A percentile compares a stretch with the other conserved stretches of the same genome.
These are phyloP conservation scores for Nannospalax galili DNA, from an alignment of 2,113 vertebrate genomes.

Conservation along the genomic window DNA sequence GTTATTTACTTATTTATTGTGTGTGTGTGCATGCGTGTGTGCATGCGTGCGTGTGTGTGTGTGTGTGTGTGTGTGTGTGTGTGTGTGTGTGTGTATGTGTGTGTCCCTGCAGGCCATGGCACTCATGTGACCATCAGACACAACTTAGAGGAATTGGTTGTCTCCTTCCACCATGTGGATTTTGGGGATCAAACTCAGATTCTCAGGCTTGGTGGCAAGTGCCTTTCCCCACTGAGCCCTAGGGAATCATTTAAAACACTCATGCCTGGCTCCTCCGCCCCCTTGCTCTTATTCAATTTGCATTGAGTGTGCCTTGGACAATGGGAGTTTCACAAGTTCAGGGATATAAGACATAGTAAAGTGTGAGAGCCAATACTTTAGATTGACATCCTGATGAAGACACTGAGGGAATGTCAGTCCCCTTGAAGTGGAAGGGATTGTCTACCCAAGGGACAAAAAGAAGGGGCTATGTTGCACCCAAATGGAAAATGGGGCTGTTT, in stretches of 20 bases:
- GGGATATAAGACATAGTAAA: background rate
- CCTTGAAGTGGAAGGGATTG: background rate
- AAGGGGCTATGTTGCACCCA: background rate
- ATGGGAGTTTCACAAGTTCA: background rate
- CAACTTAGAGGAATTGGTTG: background rate
- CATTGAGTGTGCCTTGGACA: background rate
- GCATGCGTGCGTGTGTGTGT: background rate
- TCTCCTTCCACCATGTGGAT: background rate
- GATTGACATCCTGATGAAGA: background rate
- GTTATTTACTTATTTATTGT: too few relatives aligned
- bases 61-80: background rate
- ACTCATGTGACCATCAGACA: background rate
- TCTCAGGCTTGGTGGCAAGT: too few relatives aligned
- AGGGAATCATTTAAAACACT: background rate
- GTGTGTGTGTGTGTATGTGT: background rate
- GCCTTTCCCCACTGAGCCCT: background rate
- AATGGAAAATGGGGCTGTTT: background rate
- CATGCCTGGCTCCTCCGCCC: background rate
- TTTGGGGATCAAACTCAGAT: background rate
- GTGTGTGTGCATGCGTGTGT: too few relatives aligned
- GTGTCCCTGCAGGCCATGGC: too few relatives aligned
- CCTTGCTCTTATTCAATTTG: background rate
- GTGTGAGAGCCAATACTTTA: background rate
- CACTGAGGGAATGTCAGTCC: background rate
- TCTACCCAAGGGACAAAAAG: accelerated